phyloP scores from a whole-genome alignment of 2,888 invertebrate genomes.

The Perithous albicinctus region DNA sequence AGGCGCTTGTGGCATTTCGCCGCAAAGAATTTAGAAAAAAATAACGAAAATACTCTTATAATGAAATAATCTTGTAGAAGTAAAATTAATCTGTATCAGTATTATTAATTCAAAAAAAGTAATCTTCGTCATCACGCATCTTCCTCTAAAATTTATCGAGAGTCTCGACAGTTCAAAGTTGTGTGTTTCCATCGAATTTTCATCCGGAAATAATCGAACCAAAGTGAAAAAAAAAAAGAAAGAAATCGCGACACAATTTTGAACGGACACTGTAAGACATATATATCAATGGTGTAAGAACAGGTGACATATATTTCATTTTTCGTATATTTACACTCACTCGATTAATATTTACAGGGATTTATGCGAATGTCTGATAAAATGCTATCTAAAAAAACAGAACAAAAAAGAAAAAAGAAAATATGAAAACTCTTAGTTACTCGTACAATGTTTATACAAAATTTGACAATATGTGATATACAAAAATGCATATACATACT shows the following conservation, averaged over 20 bases:
- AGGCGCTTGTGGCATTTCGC: no score
- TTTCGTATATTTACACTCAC: slow-evolving; percentile 64
- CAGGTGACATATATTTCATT: slow-evolving; percentile 68
- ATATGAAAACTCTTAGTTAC: slow-evolving; percentile 38
- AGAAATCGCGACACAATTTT: slow-evolving; percentile 56
- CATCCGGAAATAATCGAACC: background rate
- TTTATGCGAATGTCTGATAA: slow-evolving; percentile 58
- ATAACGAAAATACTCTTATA: no score
- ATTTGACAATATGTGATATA: slow-evolving; percentile 51
- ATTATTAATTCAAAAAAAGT: background rate
- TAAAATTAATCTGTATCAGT: no score
- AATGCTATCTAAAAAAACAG: slow-evolving; percentile 25
- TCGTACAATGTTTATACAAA: slow-evolving; percentile 49
- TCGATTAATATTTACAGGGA: slow-evolving; percentile 69
- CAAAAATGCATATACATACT: slow-evolving; percentile 72
- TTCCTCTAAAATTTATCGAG: slow-evolving; percentile 38
- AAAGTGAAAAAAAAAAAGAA: background rate
- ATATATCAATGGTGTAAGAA: slow-evolving; percentile 83
- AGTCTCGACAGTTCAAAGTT: slow-evolving; percentile 40
- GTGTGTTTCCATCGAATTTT: background rate
- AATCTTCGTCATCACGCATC: slow-evolving; percentile 56
- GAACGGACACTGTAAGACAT: slow-evolving; percentile 40
- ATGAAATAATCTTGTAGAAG: no score
- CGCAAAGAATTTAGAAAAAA: no score
- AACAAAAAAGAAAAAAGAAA: slow-evolving; percentile 39